These are phyloP conservation scores for Frankliniella fusca DNA, from an alignment of 2,888 invertebrate genomes.

Conservation along the genomic window DNA sequence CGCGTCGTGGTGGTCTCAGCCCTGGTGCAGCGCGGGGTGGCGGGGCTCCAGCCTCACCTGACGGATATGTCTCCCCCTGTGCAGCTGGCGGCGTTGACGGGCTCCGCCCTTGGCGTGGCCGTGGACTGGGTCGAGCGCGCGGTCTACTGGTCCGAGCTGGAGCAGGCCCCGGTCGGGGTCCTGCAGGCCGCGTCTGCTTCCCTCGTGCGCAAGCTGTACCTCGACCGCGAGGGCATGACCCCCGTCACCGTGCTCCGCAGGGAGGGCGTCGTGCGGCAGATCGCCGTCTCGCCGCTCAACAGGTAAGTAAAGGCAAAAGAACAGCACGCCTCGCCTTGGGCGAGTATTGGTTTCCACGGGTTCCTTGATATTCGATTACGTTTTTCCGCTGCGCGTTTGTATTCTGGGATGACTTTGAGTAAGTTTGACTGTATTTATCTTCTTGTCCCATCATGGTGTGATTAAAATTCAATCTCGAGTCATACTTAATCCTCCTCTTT, in stretches of 20 bases:
- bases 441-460: not conserved
- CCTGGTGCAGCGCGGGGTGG: not conserved
- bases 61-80: not conserved
- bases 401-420: constrained; percentile 24
- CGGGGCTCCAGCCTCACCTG: no score
- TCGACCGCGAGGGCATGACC: not conserved
- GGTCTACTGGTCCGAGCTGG: constrained; percentile 74
- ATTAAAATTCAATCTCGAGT: not conserved
- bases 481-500: no score
- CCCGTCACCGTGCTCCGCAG: not conserved
- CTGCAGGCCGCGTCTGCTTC: not conserved
- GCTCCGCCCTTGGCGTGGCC: constrained; percentile 63
- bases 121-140: constrained; percentile 85
- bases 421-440: constrained; percentile 24
- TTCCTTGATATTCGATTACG: not conserved
- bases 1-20: not conserved
- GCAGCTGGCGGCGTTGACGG: constrained; percentile 54
- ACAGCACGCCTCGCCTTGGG: no score
- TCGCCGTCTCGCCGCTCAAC: constrained; percentile 37
- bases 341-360: no score
- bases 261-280: not conserved
- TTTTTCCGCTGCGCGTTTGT: not conserved
- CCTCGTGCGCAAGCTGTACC: not conserved
- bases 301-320: constrained; percentile 35
- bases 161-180: constrained; percentile 42